Percentiles rank a stretch among this genome's conserved stretches.
Evolutionary conservation across 2,888 invertebrate genomes (phyloP).

Genomic region (Ceramica pisi): DNA sequence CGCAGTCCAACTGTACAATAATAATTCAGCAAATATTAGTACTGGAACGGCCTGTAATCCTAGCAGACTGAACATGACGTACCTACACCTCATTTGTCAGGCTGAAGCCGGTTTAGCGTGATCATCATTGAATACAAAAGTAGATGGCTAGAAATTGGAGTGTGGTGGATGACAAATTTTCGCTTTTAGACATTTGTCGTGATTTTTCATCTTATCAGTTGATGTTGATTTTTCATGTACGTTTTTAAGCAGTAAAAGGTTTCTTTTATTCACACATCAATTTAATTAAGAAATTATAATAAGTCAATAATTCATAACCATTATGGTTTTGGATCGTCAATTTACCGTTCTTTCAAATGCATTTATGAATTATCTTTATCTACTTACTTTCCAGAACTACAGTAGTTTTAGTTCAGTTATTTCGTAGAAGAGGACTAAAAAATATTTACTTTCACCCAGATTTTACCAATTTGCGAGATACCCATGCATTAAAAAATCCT

Average conservation of each 20-base stretch:
- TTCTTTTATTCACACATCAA: not conserved
- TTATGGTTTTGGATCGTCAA: not conserved
- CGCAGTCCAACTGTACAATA: constrained; percentile 6
- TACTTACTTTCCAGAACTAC: not conserved
- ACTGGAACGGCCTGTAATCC: constrained; percentile 31
- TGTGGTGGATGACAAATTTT: not conserved
- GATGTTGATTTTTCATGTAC: not conserved
- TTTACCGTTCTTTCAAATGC: no score
- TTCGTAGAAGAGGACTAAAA: no score
- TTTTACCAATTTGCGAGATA: not conserved
- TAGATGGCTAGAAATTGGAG: not conserved
- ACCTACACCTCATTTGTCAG: constrained; percentile 51
- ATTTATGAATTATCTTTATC: no score
- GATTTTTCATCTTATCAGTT: not conserved
- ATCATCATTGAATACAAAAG: constrained; percentile 36
- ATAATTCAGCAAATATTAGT: constrained; percentile 39
- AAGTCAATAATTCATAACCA: not conserved
- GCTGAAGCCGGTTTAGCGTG: constrained; percentile 31
- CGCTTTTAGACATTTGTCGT: not conserved
- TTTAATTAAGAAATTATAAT: not conserved
- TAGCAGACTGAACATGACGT: constrained; percentile 28
- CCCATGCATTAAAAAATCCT: not conserved
- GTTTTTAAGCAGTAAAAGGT: not conserved
- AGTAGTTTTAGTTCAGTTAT: not conserved
- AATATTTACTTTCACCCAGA: not conserved